Percentiles rank a stretch among this genome's conserved stretches.
phyloP scores from a whole-genome alignment of 1,140 invertebrate species.

The Cotesia chilonis region DNA sequence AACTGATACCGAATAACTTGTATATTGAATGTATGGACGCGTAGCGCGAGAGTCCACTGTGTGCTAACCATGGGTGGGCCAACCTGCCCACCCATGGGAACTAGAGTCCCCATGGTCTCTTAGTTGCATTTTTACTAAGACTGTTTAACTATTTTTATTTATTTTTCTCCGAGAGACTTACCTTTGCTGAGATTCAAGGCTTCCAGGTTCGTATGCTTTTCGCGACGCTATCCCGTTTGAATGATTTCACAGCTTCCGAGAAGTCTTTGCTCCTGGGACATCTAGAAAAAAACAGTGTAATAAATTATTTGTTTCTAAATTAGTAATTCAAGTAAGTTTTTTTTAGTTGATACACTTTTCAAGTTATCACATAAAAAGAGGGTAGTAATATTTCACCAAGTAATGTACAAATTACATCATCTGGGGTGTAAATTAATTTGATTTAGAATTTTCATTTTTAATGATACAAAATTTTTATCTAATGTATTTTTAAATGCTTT shows the following conservation, averaged over 20 bases:
- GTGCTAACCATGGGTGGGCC: constrained; percentile 42
- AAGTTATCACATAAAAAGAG: too few species aligned
- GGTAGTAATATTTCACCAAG: too few species aligned
- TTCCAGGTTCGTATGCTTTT: neutral
- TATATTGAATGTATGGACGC: neutral
- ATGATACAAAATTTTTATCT: neutral
- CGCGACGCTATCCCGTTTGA: constrained; percentile 2
- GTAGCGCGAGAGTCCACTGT: constrained; percentile 2
- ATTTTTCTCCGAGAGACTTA: neutral
- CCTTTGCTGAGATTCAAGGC: neutral
- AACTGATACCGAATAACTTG: neutral
- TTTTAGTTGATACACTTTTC: too few species aligned
- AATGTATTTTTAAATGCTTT: neutral
- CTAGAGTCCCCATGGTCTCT: constrained; percentile 35
- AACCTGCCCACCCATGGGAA: constrained; percentile 31
- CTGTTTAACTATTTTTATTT: constrained; percentile 10
- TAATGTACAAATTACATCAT: too few species aligned
- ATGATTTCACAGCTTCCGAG: constrained; percentile 10
- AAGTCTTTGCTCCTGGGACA: neutral
- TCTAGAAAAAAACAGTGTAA: too few species aligned
- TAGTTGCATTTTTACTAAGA: neutral
- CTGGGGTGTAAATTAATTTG: too few species aligned
- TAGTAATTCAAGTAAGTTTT: too few species aligned
- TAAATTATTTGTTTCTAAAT: too few species aligned
- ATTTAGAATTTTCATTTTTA: neutral